A percentile compares a stretch with the other conserved stretches of the same genome.
phyloP scores from a whole-genome alignment of 2,888 invertebrate genomes.

The Phalera bucephala region DNA sequence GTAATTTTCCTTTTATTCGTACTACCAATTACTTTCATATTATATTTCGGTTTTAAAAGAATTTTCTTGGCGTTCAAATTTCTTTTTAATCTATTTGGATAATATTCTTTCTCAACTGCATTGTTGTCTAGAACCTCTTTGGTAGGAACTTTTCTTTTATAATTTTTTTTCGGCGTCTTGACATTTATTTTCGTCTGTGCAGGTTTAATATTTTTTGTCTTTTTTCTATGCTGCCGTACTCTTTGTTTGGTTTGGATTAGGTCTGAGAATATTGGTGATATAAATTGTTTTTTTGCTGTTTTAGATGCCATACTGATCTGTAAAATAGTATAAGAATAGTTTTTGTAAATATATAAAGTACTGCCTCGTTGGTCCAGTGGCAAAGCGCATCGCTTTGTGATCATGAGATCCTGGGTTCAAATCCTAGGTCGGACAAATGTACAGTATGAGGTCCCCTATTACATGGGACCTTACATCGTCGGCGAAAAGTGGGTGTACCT shows the following conservation, averaged over 20 bases:
- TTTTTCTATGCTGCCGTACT: background rate
- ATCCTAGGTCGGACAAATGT: no score
- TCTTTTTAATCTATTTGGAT: conserved; percentile 52
- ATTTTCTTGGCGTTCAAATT: conserved; percentile 38
- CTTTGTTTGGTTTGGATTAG: background rate
- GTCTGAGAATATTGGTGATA: background rate
- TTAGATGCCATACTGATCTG: background rate
- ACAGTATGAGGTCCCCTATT: no score
- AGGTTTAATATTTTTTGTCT: background rate
- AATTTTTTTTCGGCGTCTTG: background rate
- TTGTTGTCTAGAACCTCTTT: conserved; percentile 1
- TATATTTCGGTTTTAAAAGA: conserved; percentile 47
- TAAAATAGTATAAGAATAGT: background rate
- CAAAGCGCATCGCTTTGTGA: no score
- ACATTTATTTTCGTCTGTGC: background rate
- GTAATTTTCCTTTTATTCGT: conserved; percentile 55
- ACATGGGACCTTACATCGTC: no score
- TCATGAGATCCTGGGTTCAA: no score
- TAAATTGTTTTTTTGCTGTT: background rate
- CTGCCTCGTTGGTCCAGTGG: no score
- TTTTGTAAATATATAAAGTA: no score
- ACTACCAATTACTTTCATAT: conserved; percentile 46
- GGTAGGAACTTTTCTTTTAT: background rate
- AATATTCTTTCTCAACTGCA: conserved; percentile 39
- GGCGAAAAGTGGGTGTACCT: no score